Percentiles rank a stretch among this genome's conserved stretches.
These are phyloP conservation scores for Diabrotica undecimpunctata DNA, from an alignment of 1,140 invertebrate genomes.

Conservation along the genomic window DNA sequence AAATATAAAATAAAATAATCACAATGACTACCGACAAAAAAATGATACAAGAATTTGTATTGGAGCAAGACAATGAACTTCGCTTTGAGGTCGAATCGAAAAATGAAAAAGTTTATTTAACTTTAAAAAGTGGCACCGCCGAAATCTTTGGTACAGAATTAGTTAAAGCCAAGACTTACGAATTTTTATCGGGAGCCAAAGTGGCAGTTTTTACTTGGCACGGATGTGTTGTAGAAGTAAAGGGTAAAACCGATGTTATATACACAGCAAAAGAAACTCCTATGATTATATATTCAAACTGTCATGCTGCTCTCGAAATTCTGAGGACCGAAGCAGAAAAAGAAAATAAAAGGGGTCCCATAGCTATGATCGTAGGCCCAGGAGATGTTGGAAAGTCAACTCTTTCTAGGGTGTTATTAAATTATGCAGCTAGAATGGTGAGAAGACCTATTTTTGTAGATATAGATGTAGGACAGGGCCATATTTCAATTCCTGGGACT, in stretches of 20 bases:
- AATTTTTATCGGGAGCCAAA: conserved; percentile 86
- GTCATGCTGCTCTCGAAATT: conserved; percentile 90
- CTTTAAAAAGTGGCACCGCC: conserved; percentile 83
- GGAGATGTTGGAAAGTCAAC: conserved; percentile 96
- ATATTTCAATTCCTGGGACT: conserved; percentile 88
- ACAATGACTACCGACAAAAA: conserved; percentile 30
- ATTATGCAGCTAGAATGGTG: conserved; percentile 88
- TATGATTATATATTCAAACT: conserved; percentile 93
- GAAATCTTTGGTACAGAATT: conserved; percentile 98
- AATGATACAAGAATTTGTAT: conserved; percentile 68
- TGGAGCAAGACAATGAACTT: conserved; percentile 86
- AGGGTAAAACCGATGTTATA: conserved; percentile 85
- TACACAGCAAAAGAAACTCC: conserved; percentile 95
- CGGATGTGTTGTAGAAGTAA: conserved; percentile 80
- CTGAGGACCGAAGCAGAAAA: conserved; percentile 76
- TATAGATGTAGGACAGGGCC: conserved; percentile 93
- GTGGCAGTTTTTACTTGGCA: conserved; percentile 96
- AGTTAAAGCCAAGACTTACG: conserved; percentile 89
- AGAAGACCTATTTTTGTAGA: conserved; percentile 88
- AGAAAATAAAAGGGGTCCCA: conserved; percentile 70
- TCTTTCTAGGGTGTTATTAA: conserved; percentile 82
- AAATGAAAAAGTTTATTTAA: conserved; percentile 77
- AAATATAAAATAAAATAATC: background rate
- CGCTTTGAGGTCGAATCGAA: conserved; percentile 91
- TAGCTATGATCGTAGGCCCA: conserved; percentile 90